Base-by-base conservation (phyloP, 2,797 vertebrate genomes). In the Tarsius wallacei region DNA sequence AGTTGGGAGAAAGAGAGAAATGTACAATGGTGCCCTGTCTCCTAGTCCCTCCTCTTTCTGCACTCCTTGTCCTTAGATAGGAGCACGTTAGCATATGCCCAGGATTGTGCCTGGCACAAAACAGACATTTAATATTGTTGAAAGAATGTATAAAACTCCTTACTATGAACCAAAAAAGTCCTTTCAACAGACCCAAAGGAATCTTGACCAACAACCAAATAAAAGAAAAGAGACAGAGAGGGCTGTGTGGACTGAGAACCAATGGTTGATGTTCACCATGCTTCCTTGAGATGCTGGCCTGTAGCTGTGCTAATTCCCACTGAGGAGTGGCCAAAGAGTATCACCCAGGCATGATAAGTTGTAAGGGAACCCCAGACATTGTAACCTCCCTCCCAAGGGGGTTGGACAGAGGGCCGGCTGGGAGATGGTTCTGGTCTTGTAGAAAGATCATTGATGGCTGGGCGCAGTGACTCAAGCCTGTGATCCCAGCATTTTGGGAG, bases 191-290 rank as follows among this genome's bases (percentile, higher is more conserved):
- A n/a, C 61, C 36, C 61, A 11, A 15, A 74, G 36, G 63, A 42
- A 22, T 51, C n/a, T 42, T 33, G 13, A 0, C 17, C 42, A 64
- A 28, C 26, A 61, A 76, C n/a, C 77, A 49, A 42, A 42, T 0
- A 57, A 87, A 24, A 5, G 33, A 47, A 21, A 24, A 15, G 61
- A 74, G 5, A 17, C 31, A 31, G 49, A 49, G 33, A 10, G 55
- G 26, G 7, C 36, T 0, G 1, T 28, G 68, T 5, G 14, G 63
- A 22, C 1, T 1, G 28, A 36, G 42, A 15, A 53, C 1, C 17
- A 1, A 4, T 0, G 7, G 13, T n/a, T 7, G 1, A 16, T 33
- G 11, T 28, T 28, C 2, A 0, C 26, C 55, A 2, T 0, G 0
- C 24, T 61, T 76, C 17, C 53, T 71, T 13, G 66, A 33, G 53